Evolutionary conservation across 2,888 invertebrate genomes (phyloP).

Genomic region (Sepioteuthis lessoniana): DNA sequence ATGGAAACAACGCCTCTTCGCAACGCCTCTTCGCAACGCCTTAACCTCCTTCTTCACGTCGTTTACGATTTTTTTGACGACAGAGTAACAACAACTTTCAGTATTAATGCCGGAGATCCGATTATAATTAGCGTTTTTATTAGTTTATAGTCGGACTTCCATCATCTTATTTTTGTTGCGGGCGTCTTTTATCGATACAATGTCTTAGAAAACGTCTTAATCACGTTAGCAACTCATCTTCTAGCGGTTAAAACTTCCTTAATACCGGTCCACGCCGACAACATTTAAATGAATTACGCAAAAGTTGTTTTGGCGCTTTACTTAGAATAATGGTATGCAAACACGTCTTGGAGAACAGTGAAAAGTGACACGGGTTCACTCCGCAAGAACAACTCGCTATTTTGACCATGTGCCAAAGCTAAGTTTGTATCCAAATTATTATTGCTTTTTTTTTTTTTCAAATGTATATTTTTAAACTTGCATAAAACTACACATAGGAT

Average conservation of each 20-base stretch:
- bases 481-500: too few relatives aligned
- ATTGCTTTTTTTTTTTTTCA: too few relatives aligned
- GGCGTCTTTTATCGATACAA: neutral
- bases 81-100: neutral
- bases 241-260: neutral
- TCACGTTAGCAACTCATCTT: neutral
- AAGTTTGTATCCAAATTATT: too few relatives aligned
- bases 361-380: neutral
- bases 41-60: neutral
- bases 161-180: neutral
- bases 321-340: neutral
- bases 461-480: too few relatives aligned
- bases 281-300: neutral
- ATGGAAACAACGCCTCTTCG: neutral
- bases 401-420: too few relatives aligned
- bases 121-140: slow-evolving; percentile 4
- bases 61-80: neutral
- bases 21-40: neutral
- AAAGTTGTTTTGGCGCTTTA: neutral
- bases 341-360: neutral
- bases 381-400: neutral
- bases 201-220: neutral
- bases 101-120: neutral
- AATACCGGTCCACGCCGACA: neutral
- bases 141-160: neutral